These are phyloP conservation scores for Auanema freiburgensis DNA, from an alignment of 2,888 invertebrate species.

Conservation along the genomic window DNA sequence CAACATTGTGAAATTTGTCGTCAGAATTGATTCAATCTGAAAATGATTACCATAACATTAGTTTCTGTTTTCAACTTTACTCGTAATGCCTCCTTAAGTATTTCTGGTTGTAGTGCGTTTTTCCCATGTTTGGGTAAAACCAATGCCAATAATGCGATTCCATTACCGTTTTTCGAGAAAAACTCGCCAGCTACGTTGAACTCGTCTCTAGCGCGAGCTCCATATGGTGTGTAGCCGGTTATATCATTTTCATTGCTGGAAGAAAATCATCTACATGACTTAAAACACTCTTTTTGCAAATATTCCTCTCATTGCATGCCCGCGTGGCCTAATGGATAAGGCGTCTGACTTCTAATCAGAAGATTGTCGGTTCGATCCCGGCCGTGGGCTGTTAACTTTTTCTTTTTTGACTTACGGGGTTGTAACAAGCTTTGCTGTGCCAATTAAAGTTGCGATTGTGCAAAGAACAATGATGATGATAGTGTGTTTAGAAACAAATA, in stretches of 20 bases:
- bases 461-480: constrained; percentile 49
- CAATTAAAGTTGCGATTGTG: constrained; percentile 46
- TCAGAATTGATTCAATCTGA: constrained; percentile 44
- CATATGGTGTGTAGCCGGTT: constrained; percentile 60
- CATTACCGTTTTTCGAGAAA: constrained; percentile 41
- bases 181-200: constrained; percentile 39
- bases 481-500: constrained; percentile 51
- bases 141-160: constrained; percentile 52
- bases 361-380: constrained; percentile 55
- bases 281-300: neutral
- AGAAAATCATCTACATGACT: neutral
- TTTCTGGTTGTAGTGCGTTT: constrained; percentile 41
- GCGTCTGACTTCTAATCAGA: constrained; percentile 62
- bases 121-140: constrained; percentile 45
- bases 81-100: constrained; percentile 42
- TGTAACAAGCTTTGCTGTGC: constrained; percentile 46
- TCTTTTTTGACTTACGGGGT: constrained; percentile 40
- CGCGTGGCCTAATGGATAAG: constrained; percentile 60
- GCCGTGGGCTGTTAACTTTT: constrained; percentile 8
- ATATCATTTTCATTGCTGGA: constrained; percentile 54
- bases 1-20: constrained; percentile 50
- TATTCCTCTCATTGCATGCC: neutral
- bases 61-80: constrained; percentile 22
- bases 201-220: constrained; percentile 45
- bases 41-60: constrained; percentile 18